Evolutionary conservation across 2,888 invertebrate species (phyloP).

Genomic region (Lepidocyrtinus sp.): DNA sequence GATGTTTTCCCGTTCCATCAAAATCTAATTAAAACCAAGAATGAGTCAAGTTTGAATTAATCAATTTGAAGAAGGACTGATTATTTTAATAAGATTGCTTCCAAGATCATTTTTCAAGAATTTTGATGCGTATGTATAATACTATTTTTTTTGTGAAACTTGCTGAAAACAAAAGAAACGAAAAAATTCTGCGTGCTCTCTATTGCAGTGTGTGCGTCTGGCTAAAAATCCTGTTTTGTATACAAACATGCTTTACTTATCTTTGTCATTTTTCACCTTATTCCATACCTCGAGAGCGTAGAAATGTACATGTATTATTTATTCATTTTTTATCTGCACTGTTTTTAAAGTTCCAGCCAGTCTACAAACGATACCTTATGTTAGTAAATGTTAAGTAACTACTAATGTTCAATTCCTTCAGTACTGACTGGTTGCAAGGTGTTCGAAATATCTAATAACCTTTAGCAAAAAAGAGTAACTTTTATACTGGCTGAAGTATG

Average conservation of each 20-base stretch:
- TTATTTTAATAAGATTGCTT: background rate
- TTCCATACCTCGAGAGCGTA: background rate
- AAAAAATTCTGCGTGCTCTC: background rate
- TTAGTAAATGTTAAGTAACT: background rate
- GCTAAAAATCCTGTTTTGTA: background rate
- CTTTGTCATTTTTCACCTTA: background rate
- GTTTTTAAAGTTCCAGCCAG: background rate
- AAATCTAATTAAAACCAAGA: slow-evolving; percentile 45
- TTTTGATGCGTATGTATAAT: too few relatives aligned
- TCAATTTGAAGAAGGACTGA: slow-evolving; percentile 29
- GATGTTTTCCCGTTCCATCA: slow-evolving; percentile 33
- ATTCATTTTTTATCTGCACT: background rate
- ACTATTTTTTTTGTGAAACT: too few relatives aligned
- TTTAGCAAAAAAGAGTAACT: background rate
- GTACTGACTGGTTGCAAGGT: slow-evolving; percentile 7
- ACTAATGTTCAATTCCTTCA: slow-evolving; percentile 2
- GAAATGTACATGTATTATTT: background rate
- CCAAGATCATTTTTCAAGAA: background rate
- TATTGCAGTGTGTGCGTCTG: background rate
- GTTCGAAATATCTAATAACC: slow-evolving; percentile 5
- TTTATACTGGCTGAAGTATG: slow-evolving; percentile 11
- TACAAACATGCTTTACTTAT: background rate
- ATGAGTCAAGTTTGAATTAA: slow-evolving; percentile 44
- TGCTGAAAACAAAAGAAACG: too few relatives aligned
- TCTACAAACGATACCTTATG: too few relatives aligned